phyloP scores from a whole-genome alignment of 2,797 vertebrate species.

The Pseudochirops corinnae region DNA sequence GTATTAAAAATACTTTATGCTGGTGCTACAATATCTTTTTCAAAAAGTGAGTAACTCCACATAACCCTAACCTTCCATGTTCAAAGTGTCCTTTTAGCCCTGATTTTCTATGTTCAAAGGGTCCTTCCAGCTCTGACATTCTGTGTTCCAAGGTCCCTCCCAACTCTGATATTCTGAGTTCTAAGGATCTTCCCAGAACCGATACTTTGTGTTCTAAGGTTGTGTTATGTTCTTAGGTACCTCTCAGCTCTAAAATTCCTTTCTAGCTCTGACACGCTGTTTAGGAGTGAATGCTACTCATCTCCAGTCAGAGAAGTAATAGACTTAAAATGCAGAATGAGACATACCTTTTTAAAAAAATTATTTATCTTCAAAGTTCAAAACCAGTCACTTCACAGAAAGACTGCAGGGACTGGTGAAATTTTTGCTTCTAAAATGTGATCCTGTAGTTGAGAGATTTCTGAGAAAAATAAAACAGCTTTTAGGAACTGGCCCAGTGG shows the following conservation, averaged over 20 bases:
- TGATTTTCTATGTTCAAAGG: background rate
- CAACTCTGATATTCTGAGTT: background rate
- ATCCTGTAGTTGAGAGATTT: constrained; percentile 87
- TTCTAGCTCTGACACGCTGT: background rate
- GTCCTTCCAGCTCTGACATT: background rate
- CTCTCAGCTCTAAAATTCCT: background rate
- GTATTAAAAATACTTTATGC: too few species aligned
- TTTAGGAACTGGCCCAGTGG: constrained; percentile 90
- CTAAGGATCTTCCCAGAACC: background rate
- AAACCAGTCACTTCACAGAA: constrained; percentile 89
- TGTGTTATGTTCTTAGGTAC: background rate
- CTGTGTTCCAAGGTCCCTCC: background rate
- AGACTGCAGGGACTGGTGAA: constrained; percentile 88
- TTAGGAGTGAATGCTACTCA: background rate
- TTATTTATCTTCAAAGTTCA: constrained; percentile 87
- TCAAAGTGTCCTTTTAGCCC: background rate
- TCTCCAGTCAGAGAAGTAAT: background rate
- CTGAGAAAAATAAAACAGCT: constrained; percentile 89
- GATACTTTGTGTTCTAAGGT: background rate
- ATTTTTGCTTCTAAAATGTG: constrained; percentile 89
- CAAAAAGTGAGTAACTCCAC: background rate
- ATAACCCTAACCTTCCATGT: background rate
- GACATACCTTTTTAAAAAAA: constrained; percentile 59
- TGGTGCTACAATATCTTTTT: too few species aligned
- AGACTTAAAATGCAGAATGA: background rate